Base-by-base conservation (phyloP, 2,888 invertebrate genomes). In the Plebejus melissa region DNA sequence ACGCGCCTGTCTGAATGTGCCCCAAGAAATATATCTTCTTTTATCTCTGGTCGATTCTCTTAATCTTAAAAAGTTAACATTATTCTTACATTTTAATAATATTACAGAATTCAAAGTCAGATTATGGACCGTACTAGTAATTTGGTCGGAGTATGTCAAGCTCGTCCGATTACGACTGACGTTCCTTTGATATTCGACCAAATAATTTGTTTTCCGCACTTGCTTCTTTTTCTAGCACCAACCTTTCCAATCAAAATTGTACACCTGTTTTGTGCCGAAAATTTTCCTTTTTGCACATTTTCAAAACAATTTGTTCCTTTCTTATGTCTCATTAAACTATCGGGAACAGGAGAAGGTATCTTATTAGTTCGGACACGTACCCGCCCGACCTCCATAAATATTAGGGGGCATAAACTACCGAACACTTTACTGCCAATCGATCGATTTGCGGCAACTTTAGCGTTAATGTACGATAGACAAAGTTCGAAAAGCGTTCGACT, bases 331-430 rank as follows among this genome's bases (percentile, higher is more conserved):
- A 50, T 72, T 50, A 46, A 72, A 72, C 28, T 72, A 72, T 16
- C 54, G 28, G 54, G 50, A 72, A 54, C 72, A 72, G 50, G 70
- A 70, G 70, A 65, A 70, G 72, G 32, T 72, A 54, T 72, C 50
- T 72, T 54, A 54, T 72, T 72, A 72, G 72, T 72, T 72, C 32
- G 13, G 46, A 72, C 72, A 72, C 72, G 72, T 72, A 72, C n/a
- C 22, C 13, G 54, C 16, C 46, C 65, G 38, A 65, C 65, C 65
- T 74, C 41, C 74, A 65, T 74, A 74, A 74, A 46, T 74, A 22
- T 60, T 4, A 65, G 60, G 41, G 38, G 36, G 32, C 41, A 65
- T 41, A 74, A 74, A 74, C 60, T 57, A 38, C 60, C n/a, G 16
- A 41, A 65, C 22, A 74, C 74, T 16, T 74, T 58, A 74, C 74